A percentile compares a stretch with the other conserved stretches of the same genome.
Conservation (phyloP, 2,797 vertebrate genomes). For the Furcifer pardalis region DNA sequence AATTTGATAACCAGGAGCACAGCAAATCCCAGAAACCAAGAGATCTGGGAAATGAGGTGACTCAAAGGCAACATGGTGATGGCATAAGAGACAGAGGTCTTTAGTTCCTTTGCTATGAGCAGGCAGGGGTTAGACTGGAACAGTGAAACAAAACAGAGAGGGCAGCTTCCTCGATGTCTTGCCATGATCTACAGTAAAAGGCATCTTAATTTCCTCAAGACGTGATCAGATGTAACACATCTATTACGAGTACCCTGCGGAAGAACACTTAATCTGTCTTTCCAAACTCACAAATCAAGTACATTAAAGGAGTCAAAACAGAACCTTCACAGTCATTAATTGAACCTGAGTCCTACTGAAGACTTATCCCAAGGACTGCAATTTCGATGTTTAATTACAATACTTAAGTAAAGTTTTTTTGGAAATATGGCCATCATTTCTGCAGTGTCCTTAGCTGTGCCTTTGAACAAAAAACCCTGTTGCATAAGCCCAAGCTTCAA, state of each 20-base stretch:
- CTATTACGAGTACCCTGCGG: not conserved
- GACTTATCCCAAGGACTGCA: no score
- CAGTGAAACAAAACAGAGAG: not conserved
- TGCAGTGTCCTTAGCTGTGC: not conserved
- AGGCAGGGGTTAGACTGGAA: not conserved
- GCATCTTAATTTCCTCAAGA: not conserved
- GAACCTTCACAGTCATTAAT: not conserved
- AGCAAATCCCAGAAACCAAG: no score
- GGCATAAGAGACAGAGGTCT: no score
- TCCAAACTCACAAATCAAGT: not conserved
- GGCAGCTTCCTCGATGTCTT: not conserved
- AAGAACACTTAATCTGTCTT: not conserved
- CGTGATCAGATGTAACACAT: not conserved
- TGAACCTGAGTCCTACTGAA: not conserved
- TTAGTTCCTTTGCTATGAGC: not conserved
- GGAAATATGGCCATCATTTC: not conserved
- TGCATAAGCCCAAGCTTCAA: not conserved
- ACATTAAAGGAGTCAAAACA: not conserved
- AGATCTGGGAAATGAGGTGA: no score
- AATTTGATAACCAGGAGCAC: no score
- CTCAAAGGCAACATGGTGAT: no score
- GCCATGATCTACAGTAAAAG: not conserved
- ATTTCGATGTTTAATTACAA: not conserved
- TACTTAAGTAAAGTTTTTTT: not conserved
- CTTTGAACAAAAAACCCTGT: not conserved